Conservation (phyloP, 1,140 invertebrate species). For the Nixonia krombeini region DNA sequence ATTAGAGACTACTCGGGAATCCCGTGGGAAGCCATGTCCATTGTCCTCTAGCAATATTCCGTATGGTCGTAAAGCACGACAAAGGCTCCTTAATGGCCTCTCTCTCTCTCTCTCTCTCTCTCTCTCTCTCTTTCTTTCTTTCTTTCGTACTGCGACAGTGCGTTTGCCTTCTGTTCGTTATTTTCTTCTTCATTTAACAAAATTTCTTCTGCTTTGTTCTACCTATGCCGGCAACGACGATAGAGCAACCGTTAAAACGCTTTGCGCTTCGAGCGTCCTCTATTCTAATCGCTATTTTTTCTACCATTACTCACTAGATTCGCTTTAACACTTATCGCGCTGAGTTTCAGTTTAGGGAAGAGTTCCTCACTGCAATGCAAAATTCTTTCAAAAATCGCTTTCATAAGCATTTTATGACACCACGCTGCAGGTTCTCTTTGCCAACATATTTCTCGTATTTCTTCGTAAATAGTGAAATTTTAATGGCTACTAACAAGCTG, state of each 20-base stretch:
- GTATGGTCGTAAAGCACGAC: background rate
- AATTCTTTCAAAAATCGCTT: no score
- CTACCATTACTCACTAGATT: background rate
- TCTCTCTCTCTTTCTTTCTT: no score
- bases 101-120: no score
- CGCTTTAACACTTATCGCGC: constrained; percentile 5
- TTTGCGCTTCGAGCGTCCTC: background rate
- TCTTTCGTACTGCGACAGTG: constrained; percentile 5
- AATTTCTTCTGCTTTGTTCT: background rate
- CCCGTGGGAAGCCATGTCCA: constrained; percentile 9
- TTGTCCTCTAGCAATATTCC: background rate
- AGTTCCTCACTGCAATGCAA: no score
- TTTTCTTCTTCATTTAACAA: background rate
- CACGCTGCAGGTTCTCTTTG: no score
- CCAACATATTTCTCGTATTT: no score
- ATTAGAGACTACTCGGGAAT: background rate
- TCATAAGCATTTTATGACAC: no score
- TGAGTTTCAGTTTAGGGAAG: no score
- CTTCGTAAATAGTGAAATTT: no score
- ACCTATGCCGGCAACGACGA: background rate
- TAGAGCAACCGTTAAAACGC: background rate
- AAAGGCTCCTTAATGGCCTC: constrained; percentile 3
- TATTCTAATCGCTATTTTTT: background rate
- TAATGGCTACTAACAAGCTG: no score
- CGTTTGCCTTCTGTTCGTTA: constrained; percentile 1